A percentile compares a stretch with the other conserved stretches of the same genome.
phyloP scores from a whole-genome alignment of 2,113 vertebrate species.

The Serinus canaria region DNA sequence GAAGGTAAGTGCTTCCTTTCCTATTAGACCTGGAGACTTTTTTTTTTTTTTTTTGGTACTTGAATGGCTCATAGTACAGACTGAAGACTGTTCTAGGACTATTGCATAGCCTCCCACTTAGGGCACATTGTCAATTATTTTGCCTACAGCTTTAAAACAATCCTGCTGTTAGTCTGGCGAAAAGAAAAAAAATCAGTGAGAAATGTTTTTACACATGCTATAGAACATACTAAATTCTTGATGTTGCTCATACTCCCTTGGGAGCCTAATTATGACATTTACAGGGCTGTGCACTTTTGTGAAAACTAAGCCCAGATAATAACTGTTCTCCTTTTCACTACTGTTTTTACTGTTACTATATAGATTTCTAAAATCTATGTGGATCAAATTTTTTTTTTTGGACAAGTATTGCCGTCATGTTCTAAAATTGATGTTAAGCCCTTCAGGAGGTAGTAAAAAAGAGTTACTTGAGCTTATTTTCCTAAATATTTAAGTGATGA shows the following conservation, averaged over 20 bases:
- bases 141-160: neutral
- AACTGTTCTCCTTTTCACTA: neutral
- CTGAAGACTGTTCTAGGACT: neutral
- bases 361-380: neutral
- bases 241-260: neutral
- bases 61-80: neutral
- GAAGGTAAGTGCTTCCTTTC: neutral
- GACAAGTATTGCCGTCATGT: neutral
- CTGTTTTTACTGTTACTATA: neutral
- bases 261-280: neutral
- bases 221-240: neutral
- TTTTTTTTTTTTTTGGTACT: neutral
- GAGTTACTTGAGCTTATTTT: neutral
- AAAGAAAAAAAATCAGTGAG: neutral
- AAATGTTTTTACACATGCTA: neutral
- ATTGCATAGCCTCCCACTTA: neutral
- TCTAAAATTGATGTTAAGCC: neutral
- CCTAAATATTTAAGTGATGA: neutral
- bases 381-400: neutral
- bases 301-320: neutral
- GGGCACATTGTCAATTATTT: neutral
- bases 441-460: neutral
- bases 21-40: neutral
- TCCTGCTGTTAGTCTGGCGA: neutral
- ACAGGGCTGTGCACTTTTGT: neutral